Percentiles rank a stretch among this genome's conserved stretches.
These are phyloP conservation scores for Glaucopsyche alexis DNA, from an alignment of 2,888 invertebrate species.

Conservation along the genomic window DNA sequence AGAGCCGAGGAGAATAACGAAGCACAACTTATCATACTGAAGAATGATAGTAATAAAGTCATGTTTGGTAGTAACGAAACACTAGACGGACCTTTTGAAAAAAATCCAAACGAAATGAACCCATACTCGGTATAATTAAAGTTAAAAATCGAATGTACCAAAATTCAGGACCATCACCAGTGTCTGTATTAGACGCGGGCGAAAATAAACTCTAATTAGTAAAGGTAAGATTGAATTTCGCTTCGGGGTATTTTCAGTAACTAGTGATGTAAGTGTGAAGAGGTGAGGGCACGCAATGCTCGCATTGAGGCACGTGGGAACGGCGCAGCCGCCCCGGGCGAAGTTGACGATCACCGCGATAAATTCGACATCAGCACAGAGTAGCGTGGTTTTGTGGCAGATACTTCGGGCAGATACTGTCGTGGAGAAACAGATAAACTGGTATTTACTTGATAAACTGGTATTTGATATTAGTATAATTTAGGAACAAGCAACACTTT, in stretches of 20 bases:
- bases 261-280: conserved; percentile 55
- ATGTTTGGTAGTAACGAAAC: conserved; percentile 33
- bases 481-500: no score
- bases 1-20: conserved; percentile 49
- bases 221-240: conserved; percentile 18
- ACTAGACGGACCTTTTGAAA: conserved; percentile 19
- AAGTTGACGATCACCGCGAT: conserved; percentile 77
- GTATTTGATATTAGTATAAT: no score
- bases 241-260: conserved; percentile 45
- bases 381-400: conserved; percentile 42
- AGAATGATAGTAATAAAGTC: conserved; percentile 34
- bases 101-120: background rate
- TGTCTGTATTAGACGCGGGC: background rate
- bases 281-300: conserved; percentile 73
- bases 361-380: conserved; percentile 74
- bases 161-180: background rate
- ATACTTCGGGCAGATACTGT: background rate
- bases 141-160: background rate
- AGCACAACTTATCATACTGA: conserved; percentile 45
- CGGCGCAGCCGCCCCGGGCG: conserved; percentile 63
- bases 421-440: no score
- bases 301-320: conserved; percentile 79
- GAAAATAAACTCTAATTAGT: background rate
- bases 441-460: no score
- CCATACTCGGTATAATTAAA: background rate